Evolutionary conservation across 2,888 invertebrate genomes (phyloP), one percentile per base, ranked within the genome.

Genomic region (Sarcophaga caerulescens): DNA sequence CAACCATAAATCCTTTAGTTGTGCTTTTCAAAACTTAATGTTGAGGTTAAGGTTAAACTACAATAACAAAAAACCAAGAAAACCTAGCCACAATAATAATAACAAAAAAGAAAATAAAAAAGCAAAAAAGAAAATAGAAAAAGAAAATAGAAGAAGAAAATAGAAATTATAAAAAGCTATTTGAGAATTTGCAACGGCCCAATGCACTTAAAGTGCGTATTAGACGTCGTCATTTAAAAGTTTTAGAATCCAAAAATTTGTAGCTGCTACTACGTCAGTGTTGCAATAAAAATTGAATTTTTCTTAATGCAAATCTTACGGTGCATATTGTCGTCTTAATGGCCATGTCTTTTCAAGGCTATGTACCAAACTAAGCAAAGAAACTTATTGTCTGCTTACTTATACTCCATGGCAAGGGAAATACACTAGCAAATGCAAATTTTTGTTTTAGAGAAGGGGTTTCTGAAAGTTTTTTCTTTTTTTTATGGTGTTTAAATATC

Each of bases 1-100:
- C 81, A 86, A 84, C 78, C 84, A 86, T 86, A 78, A 84, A 86
- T 86, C 75, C 84, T 81, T 81, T 47, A 81, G 84, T 78, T 78
- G 17, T 70, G 63, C 57, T 60, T 81, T 80, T 80, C 44, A 59
- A 74, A 60, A 74, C 68, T 77, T 69, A 83, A 81, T 84, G 65
- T 78, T 84, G 81, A 78, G 81, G 77, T 86, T 81, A 86, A 86
- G 86, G 81, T 84, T 86, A 78, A 77, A 45, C 62, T 19, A 70
- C 5, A 69, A 81, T 52, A 75, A 65, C 25, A 81, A 65, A 23
- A 81, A 81, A 57, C 19, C 68, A 19, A 0, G 11, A 25, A 59
- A 14, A 45, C 0, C 35, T 35, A 35, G 35, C 8, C 35, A 35
- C 60, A 69, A 63, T n/a, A 63, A 45, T 35, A 65, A 23, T 47